Evolutionary conservation across 1,140 invertebrate species (phyloP).

Genomic region (Olivierus martensii): DNA sequence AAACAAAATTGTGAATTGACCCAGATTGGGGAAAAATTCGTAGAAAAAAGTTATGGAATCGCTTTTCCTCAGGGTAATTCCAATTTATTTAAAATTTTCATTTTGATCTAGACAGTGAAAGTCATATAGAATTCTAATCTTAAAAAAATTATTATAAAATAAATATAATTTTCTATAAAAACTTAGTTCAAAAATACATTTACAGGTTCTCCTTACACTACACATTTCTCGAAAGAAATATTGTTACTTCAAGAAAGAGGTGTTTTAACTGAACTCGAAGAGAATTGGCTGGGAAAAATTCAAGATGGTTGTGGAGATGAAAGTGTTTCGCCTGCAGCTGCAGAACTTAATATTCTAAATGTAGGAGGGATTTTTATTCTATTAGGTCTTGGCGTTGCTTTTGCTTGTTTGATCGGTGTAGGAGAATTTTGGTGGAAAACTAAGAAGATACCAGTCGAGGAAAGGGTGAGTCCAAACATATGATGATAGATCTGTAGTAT

Average conservation of each 20-base stretch:
- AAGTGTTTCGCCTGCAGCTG: slow-evolving; percentile 18
- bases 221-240: slow-evolving; percentile 32
- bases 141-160: too few relatives aligned
- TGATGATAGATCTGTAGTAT: too few relatives aligned
- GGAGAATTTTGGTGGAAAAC: slow-evolving; percentile 24
- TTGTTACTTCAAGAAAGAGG: slow-evolving; percentile 35
- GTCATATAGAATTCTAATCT: too few relatives aligned
- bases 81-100: background rate
- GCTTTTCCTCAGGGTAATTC: slow-evolving; percentile 69
- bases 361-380: slow-evolving; percentile 36
- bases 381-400: slow-evolving; percentile 24
- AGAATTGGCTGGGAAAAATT: slow-evolving; percentile 21
- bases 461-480: slow-evolving; percentile 20
- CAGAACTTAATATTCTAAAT: slow-evolving; percentile 28
- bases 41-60: slow-evolving; percentile 60
- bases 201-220: slow-evolving; percentile 31
- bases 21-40: slow-evolving; percentile 55
- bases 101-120: too few relatives aligned
- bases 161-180: too few relatives aligned
- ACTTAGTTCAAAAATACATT: slow-evolving; percentile 27
- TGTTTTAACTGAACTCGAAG: slow-evolving; percentile 30
- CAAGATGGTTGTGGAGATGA: slow-evolving; percentile 11
- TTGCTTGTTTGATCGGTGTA: slow-evolving; percentile 21
- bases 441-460: slow-evolving; percentile 17
- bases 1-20: slow-evolving; percentile 58